Base-by-base conservation (phyloP, 1,140 invertebrate species). In the Hesperophylax magnus region DNA sequence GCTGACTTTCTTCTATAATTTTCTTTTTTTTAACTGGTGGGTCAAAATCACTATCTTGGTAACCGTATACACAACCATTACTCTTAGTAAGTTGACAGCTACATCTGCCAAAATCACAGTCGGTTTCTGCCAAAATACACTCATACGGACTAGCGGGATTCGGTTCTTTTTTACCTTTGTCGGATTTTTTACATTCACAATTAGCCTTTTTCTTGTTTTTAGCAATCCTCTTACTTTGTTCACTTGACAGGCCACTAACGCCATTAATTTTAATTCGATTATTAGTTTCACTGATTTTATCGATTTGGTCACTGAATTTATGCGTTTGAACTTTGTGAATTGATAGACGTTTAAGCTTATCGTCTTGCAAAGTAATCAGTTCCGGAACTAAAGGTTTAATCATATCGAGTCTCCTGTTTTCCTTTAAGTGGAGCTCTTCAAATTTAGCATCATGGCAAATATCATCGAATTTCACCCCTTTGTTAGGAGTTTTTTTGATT, bases 21-120 rank as follows among this genome's bases (percentile, higher is more conserved):
- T 22, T 20, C 27, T 79, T 82, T 77, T 39, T 80, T 80, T 22
- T 54, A 65, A 15, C 56, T 39, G 61, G 54, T 34, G 63, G 52
- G 24, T 77, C 74, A 31, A 77, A 78, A 20, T 47, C 65, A 22
- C 20, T 47, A 1, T 60, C 56, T 39, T 15, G 63, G 34, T 56
- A 75, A 9, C 71, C 71, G 15, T 75, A 75, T 17, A 58, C 53
- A 22, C 75, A 67, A 14, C 65, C 75, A 39, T 53, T 76, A 61
- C 52, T 82, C 52, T 76, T 67, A 17, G 63, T 78, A 18, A 83
- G 72, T 69, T 83, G 79, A 65, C 82, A 83, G 47, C 78, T 72
- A 61, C 82, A 83, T 52, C 82, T 72, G 54, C 65, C 78, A 60
- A 83, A 80, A 63, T 83, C 79, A 31, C 75, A 69, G 34, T 83